Evolutionary conservation across 2,113 vertebrate species (phyloP), one percentile per base, ranked within the genome.

Genomic region (Prionailurus viverrinus): DNA sequence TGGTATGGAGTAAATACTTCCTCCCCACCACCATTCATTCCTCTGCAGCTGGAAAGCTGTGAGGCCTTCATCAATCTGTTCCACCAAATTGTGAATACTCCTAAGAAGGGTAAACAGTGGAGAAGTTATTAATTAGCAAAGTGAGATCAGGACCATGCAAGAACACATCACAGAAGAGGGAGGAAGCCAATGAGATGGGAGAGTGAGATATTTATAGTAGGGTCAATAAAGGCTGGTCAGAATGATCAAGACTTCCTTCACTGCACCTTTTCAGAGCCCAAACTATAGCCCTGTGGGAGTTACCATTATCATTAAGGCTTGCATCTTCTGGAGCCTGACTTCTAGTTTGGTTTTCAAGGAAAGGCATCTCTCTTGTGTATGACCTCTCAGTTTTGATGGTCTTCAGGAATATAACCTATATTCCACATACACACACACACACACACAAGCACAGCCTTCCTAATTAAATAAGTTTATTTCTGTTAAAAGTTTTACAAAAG

Each of bases 381-480:
- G 76, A 8, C 13, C 39, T 94, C 55, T 92, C 61, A 29, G 27
- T 65, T 91, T 80, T 85, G 15, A 16, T 71, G 13, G 3, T 66
- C 10, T 69, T 55, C 29, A 85, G 36, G 16, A 73, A 87, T 36
- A 21, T 33, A 81, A 13, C 12, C 55, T 14, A 29, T 29, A 9
- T 13, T 12, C 23, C 31, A 31, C 33, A 33, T 4, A 19, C 58
- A 41, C 13, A 36, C 31, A 48, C 39, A 36, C 36, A 39, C 29
- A 61, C n/a, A 21, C 27, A 41, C 27, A 63, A 29, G 14, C 71
- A 94, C 1, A 39, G 31, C 65, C 23, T 85, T 74, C 19, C 13
- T 83, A 92, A 65, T 76, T 51, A 81, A 83, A 39, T 36, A 36
- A 15, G 45, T 92, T 92, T 92, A n/a, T 88, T 95, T 79, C 48